Percentiles rank a stretch among this genome's conserved stretches.
Evolutionary conservation across 2,888 invertebrate genomes (phyloP).

Genomic region (Nudaria mundana): DNA sequence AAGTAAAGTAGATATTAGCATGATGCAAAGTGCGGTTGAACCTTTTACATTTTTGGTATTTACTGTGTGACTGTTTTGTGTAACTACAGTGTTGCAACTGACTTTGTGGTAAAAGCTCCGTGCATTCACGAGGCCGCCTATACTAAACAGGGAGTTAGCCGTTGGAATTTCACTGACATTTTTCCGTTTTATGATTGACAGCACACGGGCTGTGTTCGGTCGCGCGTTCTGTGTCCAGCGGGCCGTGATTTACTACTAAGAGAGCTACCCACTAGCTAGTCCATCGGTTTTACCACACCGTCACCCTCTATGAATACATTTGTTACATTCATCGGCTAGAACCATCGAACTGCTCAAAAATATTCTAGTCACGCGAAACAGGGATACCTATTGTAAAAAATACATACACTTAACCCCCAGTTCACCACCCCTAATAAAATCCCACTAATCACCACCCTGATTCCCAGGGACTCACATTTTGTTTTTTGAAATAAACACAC

Average conservation of each 20-base stretch:
- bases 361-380: constrained; percentile 37
- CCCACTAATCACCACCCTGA: too few relatives aligned
- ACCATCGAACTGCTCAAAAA: constrained; percentile 44
- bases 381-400: constrained; percentile 23
- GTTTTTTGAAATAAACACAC: too few relatives aligned
- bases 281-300: constrained; percentile 50
- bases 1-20: constrained; percentile 33
- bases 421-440: too few relatives aligned
- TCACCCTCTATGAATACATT: constrained; percentile 56
- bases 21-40: constrained; percentile 29
- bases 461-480: too few relatives aligned
- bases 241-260: constrained; percentile 68
- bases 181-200: constrained; percentile 79
- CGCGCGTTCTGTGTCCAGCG: constrained; percentile 71
- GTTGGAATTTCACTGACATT: constrained; percentile 61
- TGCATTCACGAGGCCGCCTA: constrained; percentile 41
- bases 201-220: constrained; percentile 75
- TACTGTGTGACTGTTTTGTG: constrained; percentile 51
- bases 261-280: constrained; percentile 61
- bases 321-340: constrained; percentile 39
- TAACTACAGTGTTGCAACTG: constrained; percentile 41
- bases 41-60: constrained; percentile 40
- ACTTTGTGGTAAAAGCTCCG: constrained; percentile 54
- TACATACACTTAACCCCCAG: too few relatives aligned
- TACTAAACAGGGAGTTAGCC: constrained; percentile 66